A percentile compares a stretch with the other conserved stretches of the same genome.
Evolutionary conservation across 2,113 vertebrate genomes (phyloP).

Genomic region (Neodon shergylaensis): DNA sequence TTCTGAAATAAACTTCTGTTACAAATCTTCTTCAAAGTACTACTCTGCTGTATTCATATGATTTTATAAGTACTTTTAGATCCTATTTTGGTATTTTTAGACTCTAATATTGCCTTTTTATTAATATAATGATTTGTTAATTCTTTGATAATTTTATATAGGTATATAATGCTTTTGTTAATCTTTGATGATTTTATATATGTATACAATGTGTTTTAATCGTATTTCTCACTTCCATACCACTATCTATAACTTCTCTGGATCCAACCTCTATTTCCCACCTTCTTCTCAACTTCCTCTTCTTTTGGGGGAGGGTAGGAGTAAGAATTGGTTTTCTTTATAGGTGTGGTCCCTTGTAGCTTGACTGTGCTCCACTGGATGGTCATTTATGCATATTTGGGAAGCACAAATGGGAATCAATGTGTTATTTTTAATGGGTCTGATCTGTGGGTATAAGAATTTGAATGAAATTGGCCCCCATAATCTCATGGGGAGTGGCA

Average conservation of each 20-base stretch:
- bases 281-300: background rate
- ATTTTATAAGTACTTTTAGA: background rate
- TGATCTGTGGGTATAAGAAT: fast-evolving
- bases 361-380: background rate
- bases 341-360: background rate
- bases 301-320: background rate
- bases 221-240: background rate
- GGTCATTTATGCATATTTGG: background rate
- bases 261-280: background rate
- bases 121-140: background rate
- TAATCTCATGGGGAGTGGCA: no score
- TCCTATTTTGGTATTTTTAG: background rate
- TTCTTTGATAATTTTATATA: background rate
- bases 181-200: background rate
- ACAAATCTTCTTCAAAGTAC: background rate
- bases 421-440: background rate
- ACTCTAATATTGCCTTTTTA: background rate
- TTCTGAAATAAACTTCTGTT: background rate
- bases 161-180: background rate
- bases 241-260: background rate
- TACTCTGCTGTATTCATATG: background rate
- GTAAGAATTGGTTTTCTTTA: background rate
- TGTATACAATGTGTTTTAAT: background rate
- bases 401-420: background rate
- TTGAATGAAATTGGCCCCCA: no score